phyloP scores from a whole-genome alignment of 2,888 invertebrate genomes.

The Nomada goodeniana region DNA sequence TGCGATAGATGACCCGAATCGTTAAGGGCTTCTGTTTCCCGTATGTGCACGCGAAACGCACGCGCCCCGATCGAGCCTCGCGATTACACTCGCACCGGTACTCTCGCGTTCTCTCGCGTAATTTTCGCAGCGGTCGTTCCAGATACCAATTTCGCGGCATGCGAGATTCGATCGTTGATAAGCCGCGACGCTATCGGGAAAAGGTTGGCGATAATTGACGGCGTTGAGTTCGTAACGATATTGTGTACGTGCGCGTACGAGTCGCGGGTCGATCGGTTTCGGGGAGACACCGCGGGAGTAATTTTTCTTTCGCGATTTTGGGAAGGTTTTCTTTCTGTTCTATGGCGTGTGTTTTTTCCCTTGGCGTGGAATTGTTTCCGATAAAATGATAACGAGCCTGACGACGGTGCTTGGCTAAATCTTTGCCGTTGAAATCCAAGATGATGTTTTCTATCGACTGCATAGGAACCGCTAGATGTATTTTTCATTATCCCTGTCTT shows the following conservation, averaged over 20 bases:
- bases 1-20: constrained; percentile 75
- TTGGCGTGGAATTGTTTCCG: too few species aligned
- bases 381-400: too few species aligned
- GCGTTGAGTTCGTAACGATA: constrained; percentile 36
- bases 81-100: constrained; percentile 47
- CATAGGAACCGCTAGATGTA: too few species aligned
- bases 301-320: too few species aligned
- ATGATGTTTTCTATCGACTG: too few species aligned
- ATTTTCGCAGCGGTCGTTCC: constrained; percentile 36
- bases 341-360: too few species aligned
- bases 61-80: constrained; percentile 41
- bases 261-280: neutral
- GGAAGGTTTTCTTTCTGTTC: too few species aligned
- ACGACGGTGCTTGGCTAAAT: too few species aligned
- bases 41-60: constrained; percentile 31
- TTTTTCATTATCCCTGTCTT: too few species aligned
- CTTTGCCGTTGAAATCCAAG: too few species aligned
- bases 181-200: neutral
- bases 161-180: constrained; percentile 13
- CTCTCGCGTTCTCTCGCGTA: constrained; percentile 23
- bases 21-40: constrained; percentile 76
- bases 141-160: constrained; percentile 16
- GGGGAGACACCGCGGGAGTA: neutral
- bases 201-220: constrained; percentile 16
- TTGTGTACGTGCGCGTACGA: neutral